Percentiles rank a stretch among this genome's conserved stretches.
phyloP scores from a whole-genome alignment of 2,888 invertebrate species.

The Thysanoteuthis rhombus region DNA sequence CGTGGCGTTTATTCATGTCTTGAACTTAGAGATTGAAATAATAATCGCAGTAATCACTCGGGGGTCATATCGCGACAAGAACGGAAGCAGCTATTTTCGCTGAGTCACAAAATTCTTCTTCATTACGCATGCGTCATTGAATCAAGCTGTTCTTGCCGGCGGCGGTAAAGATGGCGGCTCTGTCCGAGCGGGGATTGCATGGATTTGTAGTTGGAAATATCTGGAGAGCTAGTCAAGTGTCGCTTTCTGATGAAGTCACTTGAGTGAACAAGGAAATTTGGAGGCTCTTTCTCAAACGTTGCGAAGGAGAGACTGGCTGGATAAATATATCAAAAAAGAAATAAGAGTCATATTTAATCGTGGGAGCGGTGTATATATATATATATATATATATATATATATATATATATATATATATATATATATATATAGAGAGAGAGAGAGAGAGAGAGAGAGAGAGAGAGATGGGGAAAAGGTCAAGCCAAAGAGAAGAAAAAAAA shows the following conservation, averaged over 20 bases:
- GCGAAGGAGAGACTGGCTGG: no score
- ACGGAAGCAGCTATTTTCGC: background rate
- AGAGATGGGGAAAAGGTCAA: background rate
- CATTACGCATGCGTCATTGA: slow-evolving; percentile 12
- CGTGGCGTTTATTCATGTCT: no score
- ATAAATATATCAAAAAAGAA: no score
- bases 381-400: background rate
- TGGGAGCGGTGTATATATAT: background rate
- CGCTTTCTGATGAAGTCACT: background rate
- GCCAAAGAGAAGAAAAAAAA: background rate
- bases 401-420: no score
- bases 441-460: background rate
- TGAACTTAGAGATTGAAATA: no score
- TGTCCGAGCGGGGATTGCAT: background rate
- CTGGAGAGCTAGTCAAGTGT: background rate
- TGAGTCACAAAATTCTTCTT: slow-evolving; percentile 12
- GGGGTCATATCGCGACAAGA: background rate
- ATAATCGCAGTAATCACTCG: no score
- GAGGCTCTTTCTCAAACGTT: background rate
- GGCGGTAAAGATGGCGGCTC: background rate
- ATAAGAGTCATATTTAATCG: background rate
- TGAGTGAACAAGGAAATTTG: background rate
- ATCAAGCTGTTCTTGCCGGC: background rate
- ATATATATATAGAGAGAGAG: no score
- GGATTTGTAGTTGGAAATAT: background rate